Evolutionary conservation across 2,113 vertebrate species (phyloP).

Genomic region (Tyto alba): DNA sequence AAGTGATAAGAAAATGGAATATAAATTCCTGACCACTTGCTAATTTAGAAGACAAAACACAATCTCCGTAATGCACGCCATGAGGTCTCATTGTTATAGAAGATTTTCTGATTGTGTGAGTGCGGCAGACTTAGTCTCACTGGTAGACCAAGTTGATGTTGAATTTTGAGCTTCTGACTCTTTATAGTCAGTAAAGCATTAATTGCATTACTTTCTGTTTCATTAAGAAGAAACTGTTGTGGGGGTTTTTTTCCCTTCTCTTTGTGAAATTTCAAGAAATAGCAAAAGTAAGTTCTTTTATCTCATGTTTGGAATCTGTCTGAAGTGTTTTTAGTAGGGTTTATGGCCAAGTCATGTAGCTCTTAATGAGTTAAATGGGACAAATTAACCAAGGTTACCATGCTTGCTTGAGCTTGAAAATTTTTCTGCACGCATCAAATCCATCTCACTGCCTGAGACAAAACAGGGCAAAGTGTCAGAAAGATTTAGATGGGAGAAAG

Average conservation of each 20-base stretch:
- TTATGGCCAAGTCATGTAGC: background rate
- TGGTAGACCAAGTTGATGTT: background rate
- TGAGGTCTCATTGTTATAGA: background rate
- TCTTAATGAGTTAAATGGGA: background rate
- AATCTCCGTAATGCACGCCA: background rate
- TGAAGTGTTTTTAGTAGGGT: background rate
- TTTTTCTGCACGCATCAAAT: background rate
- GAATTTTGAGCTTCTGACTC: background rate
- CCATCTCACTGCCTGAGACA: background rate
- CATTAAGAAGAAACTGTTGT: background rate
- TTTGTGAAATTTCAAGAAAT: background rate
- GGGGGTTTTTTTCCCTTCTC: rapidly evolving
- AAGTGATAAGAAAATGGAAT: background rate
- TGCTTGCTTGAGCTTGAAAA: background rate
- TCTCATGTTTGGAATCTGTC: background rate
- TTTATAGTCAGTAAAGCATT: background rate
- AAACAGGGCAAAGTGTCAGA: background rate
- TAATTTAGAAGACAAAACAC: background rate
- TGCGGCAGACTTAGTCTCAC: background rate
- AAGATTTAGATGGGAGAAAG: background rate
- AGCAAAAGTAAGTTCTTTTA: background rate
- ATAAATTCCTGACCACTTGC: background rate
- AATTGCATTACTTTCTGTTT: background rate
- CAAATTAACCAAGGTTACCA: background rate
- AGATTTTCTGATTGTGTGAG: background rate